phyloP scores from a whole-genome alignment of 2,888 invertebrate species.

The Hydrotaea cyrtoneurina region DNA sequence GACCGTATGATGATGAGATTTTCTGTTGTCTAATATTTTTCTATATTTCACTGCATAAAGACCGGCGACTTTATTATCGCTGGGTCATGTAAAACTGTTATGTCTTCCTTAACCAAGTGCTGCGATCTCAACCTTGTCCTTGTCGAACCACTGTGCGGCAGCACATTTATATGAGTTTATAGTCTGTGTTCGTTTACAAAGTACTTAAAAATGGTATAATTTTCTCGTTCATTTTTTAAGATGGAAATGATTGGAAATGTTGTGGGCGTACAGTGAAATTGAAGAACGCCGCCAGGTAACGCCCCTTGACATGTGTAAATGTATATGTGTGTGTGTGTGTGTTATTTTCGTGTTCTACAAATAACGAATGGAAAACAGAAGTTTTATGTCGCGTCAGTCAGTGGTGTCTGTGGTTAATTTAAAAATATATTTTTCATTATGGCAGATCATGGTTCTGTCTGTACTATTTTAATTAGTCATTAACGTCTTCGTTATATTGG shows the following conservation, averaged over 20 bases:
- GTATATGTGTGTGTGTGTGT: neutral
- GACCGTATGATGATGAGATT: too few species aligned
- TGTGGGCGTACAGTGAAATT: conserved; percentile 61
- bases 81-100: too few species aligned
- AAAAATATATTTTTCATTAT: conserved; percentile 31
- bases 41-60: too few species aligned
- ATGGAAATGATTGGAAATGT: conserved; percentile 28
- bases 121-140: neutral
- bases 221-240: neutral
- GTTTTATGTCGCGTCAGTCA: conserved; percentile 1
- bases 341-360: neutral
- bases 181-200: neutral
- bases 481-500: too few species aligned
- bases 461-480: too few species aligned
- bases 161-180: too few species aligned
- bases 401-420: conserved; percentile 6
- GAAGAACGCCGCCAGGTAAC: conserved; percentile 63
- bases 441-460: neutral
- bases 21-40: too few species aligned
- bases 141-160: neutral
- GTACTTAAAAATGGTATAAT: conserved; percentile 7
- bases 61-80: too few species aligned
- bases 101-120: too few species aligned
- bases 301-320: conserved; percentile 58
- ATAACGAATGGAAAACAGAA: conserved; percentile 30